These are phyloP conservation scores for Mesembrinibis cayennensis DNA, from an alignment of 2,113 vertebrate genomes.

Conservation along the genomic window DNA sequence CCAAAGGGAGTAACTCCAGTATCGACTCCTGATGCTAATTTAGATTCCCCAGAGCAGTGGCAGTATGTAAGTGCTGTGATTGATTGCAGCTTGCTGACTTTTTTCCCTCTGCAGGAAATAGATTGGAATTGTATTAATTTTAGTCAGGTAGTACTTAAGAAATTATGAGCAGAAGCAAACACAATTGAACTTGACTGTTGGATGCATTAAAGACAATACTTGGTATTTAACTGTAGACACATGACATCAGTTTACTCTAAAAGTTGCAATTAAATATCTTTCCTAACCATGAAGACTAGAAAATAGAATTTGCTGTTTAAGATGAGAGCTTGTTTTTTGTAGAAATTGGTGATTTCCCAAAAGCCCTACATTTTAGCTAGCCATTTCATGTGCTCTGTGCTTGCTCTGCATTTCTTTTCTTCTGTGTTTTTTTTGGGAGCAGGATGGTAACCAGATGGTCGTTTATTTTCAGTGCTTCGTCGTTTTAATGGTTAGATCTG, in stretches of 20 bases:
- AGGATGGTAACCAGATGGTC: neutral
- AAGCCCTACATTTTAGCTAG: neutral
- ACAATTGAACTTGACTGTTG: neutral
- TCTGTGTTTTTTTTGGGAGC: neutral
- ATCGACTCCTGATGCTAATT: neutral
- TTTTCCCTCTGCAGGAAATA: neutral
- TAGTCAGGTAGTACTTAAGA: neutral
- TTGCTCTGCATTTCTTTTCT: neutral
- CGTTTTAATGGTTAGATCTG: neutral
- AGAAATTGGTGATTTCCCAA: neutral
- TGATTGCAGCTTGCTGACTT: neutral
- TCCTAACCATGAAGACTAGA: neutral
- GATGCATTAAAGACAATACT: neutral
- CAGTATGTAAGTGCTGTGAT: neutral
- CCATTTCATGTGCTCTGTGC: neutral
- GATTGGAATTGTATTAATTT: neutral
- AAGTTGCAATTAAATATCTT: neutral
- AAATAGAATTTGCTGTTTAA: neutral
- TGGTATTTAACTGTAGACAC: neutral
- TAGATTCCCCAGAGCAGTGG: neutral
- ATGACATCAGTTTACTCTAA: neutral
- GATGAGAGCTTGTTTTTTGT: neutral
- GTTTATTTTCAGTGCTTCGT: slow-evolving; percentile 24
- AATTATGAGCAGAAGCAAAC: neutral
- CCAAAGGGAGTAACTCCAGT: neutral